Evolutionary conservation across 2,888 invertebrate species (phyloP).

Genomic region (Clusia tigrina): DNA sequence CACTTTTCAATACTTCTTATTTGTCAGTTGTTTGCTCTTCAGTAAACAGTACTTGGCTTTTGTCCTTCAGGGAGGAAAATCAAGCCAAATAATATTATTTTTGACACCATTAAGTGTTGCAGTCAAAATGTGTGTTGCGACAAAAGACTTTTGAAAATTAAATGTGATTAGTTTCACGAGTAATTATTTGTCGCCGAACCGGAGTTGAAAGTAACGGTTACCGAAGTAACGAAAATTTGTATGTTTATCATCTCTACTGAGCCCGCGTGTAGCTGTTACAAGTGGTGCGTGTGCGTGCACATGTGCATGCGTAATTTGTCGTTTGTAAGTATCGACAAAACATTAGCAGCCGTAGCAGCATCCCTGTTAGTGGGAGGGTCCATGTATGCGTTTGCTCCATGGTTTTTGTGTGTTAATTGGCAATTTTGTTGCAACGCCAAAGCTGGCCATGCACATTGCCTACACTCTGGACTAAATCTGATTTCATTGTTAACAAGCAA

Average conservation of each 20-base stretch:
- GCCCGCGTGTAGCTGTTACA: conserved; percentile 23
- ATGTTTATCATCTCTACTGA: conserved; percentile 29
- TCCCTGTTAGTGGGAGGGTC: neutral
- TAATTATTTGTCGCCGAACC: no score
- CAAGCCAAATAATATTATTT: no score
- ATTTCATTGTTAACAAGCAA: conserved; percentile 14
- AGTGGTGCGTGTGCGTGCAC: conserved; percentile 16
- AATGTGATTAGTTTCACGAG: no score
- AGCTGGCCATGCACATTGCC: conserved; percentile 1
- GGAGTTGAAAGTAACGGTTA: no score
- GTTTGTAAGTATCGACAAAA: conserved; percentile 26
- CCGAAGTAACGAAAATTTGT: no score
- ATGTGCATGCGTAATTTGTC: conserved; percentile 28
- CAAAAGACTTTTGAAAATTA: no score
- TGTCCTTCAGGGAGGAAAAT: no score
- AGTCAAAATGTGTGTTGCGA: no score
- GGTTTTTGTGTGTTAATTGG: conserved; percentile 22
- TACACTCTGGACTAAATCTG: neutral
- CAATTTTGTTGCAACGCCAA: conserved; percentile 23
- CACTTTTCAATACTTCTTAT: no score
- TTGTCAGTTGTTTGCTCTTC: no score
- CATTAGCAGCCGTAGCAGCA: neutral
- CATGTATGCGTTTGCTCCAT: neutral
- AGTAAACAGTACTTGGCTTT: no score
- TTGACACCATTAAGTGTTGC: no score